Evolutionary conservation across 2,113 vertebrate species (phyloP).

Genomic region (Syngnathus typhle): DNA sequence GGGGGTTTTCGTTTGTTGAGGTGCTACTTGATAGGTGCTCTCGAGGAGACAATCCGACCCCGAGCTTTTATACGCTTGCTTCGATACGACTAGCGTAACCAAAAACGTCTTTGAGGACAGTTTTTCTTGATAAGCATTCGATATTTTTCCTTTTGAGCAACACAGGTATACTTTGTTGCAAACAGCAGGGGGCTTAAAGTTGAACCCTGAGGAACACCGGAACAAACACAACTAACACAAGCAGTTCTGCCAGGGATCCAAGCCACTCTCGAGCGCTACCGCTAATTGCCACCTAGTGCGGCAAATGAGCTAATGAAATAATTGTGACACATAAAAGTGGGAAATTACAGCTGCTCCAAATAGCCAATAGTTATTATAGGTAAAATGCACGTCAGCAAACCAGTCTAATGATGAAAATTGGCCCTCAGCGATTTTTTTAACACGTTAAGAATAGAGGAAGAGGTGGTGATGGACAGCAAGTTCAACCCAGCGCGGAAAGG

Average conservation of each 20-base stretch:
- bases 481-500: conserved; percentile 19
- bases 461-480: conserved; percentile 29
- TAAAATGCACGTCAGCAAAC: not conserved
- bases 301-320: no score
- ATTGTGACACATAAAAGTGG: not conserved
- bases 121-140: no score
- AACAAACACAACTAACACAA: no score
- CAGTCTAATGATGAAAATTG: not conserved
- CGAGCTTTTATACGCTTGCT: not conserved
- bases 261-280: no score
- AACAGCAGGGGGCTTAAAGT: not conserved
- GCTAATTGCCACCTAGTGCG: no score
- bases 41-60: conserved; percentile 22
- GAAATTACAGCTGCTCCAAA: not conserved
- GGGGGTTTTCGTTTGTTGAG: conserved; percentile 11
- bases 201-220: no score
- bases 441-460: not conserved
- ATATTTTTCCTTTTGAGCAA: no score
- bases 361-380: no score
- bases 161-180: no score
- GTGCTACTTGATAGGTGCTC: conserved; percentile 43
- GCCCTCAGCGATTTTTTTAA: not conserved
- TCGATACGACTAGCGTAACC: no score
- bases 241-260: no score
- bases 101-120: no score